Evolutionary conservation across 23 tunicate species (phyloP).

Genomic region (Ciona savignyi): DNA sequence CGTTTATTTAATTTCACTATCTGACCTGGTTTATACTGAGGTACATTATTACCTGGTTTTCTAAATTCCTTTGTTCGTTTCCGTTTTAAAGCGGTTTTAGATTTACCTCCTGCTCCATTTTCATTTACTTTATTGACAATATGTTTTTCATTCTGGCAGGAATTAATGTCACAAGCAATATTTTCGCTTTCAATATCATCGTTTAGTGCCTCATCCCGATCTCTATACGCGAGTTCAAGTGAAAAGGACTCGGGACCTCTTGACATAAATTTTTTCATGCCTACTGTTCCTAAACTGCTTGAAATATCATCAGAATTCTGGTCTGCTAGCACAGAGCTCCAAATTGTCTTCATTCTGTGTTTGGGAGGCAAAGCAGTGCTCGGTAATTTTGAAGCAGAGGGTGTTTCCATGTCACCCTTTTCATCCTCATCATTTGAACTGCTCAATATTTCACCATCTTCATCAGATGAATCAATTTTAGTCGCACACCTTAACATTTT

Average conservation of each 20-base stretch:
- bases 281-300: conserved; percentile 62
- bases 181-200: conserved; percentile 13
- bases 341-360: conserved; percentile 52
- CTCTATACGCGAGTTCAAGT: conserved; percentile 28
- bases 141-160: conserved; percentile 35
- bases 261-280: conserved; percentile 61
- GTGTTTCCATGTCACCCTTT: not conserved
- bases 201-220: conserved; percentile 8
- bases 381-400: not conserved
- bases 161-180: conserved; percentile 13
- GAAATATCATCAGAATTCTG: conserved; percentile 78
- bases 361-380: not conserved
- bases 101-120: not conserved
- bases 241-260: conserved; percentile 92
- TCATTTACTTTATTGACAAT: not conserved
- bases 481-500: no score
- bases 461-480: not conserved
- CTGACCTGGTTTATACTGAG: conserved; percentile 64
- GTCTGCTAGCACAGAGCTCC: conserved; percentile 68
- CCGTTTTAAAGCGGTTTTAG: conserved; percentile 18
- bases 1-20: conserved; percentile 45
- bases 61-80: conserved; percentile 19
- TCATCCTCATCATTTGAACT: not conserved
- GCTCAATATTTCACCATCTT: not conserved
- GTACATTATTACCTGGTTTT: conserved; percentile 48